phyloP scores from a whole-genome alignment of 2,888 invertebrate genomes.

The Ischnus inquisitorius region DNA sequence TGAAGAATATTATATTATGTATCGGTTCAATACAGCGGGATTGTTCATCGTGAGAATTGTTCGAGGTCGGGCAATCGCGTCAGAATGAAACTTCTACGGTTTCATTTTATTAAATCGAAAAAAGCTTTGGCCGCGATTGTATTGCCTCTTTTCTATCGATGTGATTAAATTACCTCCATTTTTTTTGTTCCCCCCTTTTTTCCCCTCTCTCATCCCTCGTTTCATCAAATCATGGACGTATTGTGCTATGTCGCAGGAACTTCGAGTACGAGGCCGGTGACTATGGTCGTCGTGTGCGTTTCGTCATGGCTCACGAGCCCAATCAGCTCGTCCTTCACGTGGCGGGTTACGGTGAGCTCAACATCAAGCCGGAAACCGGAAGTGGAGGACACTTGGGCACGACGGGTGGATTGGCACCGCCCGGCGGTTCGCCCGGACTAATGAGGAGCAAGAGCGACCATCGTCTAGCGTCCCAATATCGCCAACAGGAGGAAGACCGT shows the following conservation, averaged over 20 bases:
- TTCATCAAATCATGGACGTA: slow-evolving; percentile 1
- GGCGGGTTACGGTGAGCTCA: slow-evolving; percentile 95
- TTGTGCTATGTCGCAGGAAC: slow-evolving; percentile 86
- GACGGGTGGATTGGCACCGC: slow-evolving; percentile 87
- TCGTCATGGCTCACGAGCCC: slow-evolving; percentile 96
- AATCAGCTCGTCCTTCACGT: slow-evolving; percentile 96
- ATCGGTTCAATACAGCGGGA: slow-evolving; percentile 17
- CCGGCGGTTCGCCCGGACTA: slow-evolving; percentile 90
- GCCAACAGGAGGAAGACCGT: slow-evolving; percentile 92
- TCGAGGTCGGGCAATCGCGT: slow-evolving; percentile 31
- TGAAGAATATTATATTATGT: slow-evolving; percentile 19
- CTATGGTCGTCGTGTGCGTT: slow-evolving; percentile 94
- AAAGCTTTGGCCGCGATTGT: slow-evolving; percentile 49
- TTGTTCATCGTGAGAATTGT: slow-evolving; percentile 44
- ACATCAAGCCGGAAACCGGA: slow-evolving; percentile 89
- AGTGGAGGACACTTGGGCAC: slow-evolving; percentile 84
- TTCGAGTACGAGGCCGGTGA: slow-evolving; percentile 97
- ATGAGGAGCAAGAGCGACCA: slow-evolving; percentile 98
- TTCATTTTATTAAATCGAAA: slow-evolving; percentile 67
- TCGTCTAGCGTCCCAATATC: slow-evolving; percentile 94
- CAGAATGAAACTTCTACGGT: slow-evolving; percentile 55
- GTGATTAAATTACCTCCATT: slow-evolving; percentile 4
- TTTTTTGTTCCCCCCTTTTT: slow-evolving; percentile 3
- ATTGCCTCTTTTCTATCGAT: neutral
- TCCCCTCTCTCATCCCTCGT: slow-evolving; percentile 2